phyloP scores from a whole-genome alignment of 2,113 vertebrate species.

The Vombatus ursinus region DNA sequence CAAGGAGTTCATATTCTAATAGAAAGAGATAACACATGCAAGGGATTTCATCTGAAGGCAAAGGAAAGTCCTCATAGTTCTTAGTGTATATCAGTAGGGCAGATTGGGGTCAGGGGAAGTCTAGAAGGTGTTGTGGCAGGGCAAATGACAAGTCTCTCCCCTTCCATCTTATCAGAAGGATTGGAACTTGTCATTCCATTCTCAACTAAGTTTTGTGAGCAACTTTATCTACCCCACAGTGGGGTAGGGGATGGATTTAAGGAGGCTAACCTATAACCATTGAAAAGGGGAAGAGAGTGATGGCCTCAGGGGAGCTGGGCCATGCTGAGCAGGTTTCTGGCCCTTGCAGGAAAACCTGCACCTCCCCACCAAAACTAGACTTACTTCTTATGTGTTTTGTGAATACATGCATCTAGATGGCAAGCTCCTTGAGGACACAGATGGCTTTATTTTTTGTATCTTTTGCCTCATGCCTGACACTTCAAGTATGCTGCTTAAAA shows the following conservation, averaged over 20 bases:
- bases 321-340: too few relatives aligned
- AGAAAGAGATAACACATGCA: not conserved
- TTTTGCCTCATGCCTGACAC: too few relatives aligned
- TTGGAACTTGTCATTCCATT: not conserved
- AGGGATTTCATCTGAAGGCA: not conserved
- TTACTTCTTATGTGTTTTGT: too few relatives aligned
- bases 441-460: too few relatives aligned
- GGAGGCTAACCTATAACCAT: not conserved
- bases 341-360: too few relatives aligned
- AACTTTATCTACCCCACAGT: not conserved
- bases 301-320: too few relatives aligned
- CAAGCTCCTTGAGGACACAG: too few relatives aligned
- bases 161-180: not conserved
- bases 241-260: not conserved
- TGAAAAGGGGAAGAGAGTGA: not conserved
- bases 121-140: not conserved
- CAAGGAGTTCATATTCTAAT: not conserved
- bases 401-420: too few relatives aligned
- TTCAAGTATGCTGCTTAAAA: too few relatives aligned
- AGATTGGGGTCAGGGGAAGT: not conserved
- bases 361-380: too few relatives aligned
- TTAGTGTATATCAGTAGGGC: not conserved
- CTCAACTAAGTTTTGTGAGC: not conserved
- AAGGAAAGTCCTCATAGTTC: not conserved
- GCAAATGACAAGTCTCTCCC: not conserved